Base-by-base conservation (phyloP, 1,140 invertebrate genomes). In the Subanguina moxae region DNA sequence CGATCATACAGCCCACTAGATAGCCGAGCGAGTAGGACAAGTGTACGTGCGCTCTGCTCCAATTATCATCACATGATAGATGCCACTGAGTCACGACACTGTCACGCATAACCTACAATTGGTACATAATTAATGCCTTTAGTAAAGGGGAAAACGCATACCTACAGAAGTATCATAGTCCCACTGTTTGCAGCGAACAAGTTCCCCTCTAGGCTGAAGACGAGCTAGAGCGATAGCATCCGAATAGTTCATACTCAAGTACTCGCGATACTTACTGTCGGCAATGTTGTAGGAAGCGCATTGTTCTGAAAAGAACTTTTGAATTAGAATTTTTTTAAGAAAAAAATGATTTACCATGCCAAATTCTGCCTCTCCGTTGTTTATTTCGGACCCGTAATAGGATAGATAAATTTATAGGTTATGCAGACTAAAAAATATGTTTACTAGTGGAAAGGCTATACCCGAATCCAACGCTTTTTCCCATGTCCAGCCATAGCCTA, bases 11-110 rank as follows among this genome's bases (percentile, higher is more conserved):
- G 32, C 80, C 80, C 56, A 81, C 66, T 8, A 81, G 67, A 63
- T 82, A 81, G 30, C 80, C 80, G 1, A 81, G 64, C 5, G 80
- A 82, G 70, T 81, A 81, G n/a, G 71, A 69, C 64, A 81, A 67
- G 43, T 81, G 80, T 42, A 81, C 78, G 67, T 81, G 78, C 19
- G 80, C 80, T 72, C 62, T 65, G 61, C 71, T 76, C 76, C 78
- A 81, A 66, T 82, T 80, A 32, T 81, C 75, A 56, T 82, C 80
- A 62, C 80, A 81, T 9, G 82, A 78, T 42, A 74, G 57, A 68
- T 81, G 66, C 78, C 78, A 81, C 52, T 81, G 73, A 1, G 75
- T 78, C 28, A 82, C 80, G 0, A 81, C 70, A 28, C 78, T 77
- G n/a, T 78, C 66, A 21, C 64, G 64, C 79, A 80, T 52, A 3